Base-by-base conservation (phyloP, 2,113 vertebrate species). In the Erythrolamprus reginae region DNA sequence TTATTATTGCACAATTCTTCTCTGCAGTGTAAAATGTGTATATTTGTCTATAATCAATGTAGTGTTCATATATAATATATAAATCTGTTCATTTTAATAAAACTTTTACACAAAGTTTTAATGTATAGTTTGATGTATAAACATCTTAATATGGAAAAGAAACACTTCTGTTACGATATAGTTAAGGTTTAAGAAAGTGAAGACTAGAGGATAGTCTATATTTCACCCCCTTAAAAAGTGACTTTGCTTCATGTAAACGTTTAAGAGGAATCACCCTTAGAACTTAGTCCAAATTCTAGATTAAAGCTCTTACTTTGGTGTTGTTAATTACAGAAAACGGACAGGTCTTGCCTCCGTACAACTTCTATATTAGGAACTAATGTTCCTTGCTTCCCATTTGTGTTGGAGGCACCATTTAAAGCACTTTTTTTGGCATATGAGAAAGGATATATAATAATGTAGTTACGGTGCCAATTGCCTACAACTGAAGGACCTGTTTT, bases 21-120 rank as follows among this genome's bases (percentile, higher is more conserved):
- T 95, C 94, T 96, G 91, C 93, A 92, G 89, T 97, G 92, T 94
- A 95, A 95, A 95, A 92, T 77, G 42, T 96, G 94, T 96, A 94
- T 21, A 95, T 94, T 94, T 97, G 92, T 96, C 95, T 94, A 92
- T 96, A 94, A 93, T 95, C 42, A 86, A 92, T n/a, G 0, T 26
- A 61, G 33, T 93, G 23, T 89, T 88, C 12, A 51, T 86, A 38
- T 87, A 86, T 90, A 93, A 17, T 56, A 84, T 88, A 56, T 10
- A 58, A 10, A 58, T 58, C 56, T 61, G 26, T 82, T 88, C 2
- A 5, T 88, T 42, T 90, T 26, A 70, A 50, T 82, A 92, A 2
- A 77, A 7, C 94, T 45, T 93, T 86, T 0, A 4, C 85, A 92
- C 89, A n/a, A 83, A 5, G 28, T n/a, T n/a, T n/a, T n/a, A n/a